Conservation (phyloP, 2,113 vertebrate genomes). For the Nicator chloris region DNA sequence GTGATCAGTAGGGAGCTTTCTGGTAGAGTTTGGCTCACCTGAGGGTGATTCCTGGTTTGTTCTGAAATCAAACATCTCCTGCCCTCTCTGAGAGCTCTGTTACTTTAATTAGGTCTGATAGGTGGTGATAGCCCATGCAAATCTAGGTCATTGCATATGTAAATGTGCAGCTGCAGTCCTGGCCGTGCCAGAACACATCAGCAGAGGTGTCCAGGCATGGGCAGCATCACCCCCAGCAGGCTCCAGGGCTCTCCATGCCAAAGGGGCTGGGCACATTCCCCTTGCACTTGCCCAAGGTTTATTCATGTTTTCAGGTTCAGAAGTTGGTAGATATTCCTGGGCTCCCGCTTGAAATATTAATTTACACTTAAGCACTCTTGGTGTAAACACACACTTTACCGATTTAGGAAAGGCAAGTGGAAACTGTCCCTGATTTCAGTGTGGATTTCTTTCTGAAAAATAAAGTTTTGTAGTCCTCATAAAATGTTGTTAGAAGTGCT, state of each 20-base stretch:
- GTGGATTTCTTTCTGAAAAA: not conserved
- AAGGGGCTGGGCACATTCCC: not conserved
- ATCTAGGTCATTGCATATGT: constrained; percentile 91
- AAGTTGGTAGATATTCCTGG: not conserved
- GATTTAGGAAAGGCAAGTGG: not conserved
- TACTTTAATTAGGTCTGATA: constrained; percentile 83
- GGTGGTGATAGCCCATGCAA: constrained; percentile 82
- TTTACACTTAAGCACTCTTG: not conserved
- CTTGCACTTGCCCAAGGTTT: not conserved
- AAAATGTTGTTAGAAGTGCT: not conserved
- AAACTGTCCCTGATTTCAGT: not conserved
- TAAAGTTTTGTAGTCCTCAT: not conserved
- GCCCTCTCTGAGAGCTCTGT: constrained; percentile 32
- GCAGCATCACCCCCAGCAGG: constrained; percentile 67
- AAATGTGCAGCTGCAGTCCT: constrained; percentile 86
- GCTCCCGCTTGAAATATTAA: not conserved
- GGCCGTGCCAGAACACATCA: constrained; percentile 77
- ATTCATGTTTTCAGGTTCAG: not conserved
- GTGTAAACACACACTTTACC: not conserved
- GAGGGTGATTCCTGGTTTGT: not conserved
- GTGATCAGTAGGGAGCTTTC: not conserved
- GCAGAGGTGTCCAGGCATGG: constrained; percentile 75
- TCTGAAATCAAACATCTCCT: not conserved
- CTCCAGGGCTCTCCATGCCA: not conserved
- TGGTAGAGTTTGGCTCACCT: not conserved